phyloP scores from a whole-genome alignment of 2,888 invertebrate species.

The Lepas anatifera region DNA sequence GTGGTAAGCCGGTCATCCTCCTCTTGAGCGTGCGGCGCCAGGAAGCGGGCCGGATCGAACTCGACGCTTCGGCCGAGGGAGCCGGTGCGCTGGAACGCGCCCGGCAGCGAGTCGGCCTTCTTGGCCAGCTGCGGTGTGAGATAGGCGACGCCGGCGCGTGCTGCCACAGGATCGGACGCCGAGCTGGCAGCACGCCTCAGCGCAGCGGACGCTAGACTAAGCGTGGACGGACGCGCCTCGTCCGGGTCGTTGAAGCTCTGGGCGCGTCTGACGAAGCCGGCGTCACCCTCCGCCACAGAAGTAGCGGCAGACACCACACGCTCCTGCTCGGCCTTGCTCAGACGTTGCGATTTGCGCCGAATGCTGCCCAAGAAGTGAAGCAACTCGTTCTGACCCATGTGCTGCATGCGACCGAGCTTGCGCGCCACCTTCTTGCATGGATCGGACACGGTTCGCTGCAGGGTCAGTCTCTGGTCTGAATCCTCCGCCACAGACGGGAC shows the following conservation, averaged over 20 bases:
- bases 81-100: conserved; percentile 26
- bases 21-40: conserved; percentile 23
- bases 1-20: conserved; percentile 32
- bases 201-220: background rate
- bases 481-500: background rate
- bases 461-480: background rate
- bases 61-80: conserved; percentile 27
- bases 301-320: background rate
- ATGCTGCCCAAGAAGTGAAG: background rate
- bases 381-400: background rate
- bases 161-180: background rate
- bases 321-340: background rate
- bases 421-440: background rate
- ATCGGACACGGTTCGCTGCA: conserved; percentile 9
- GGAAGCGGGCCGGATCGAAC: conserved; percentile 17
- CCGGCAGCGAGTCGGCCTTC: background rate
- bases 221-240: background rate
- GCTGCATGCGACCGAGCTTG: background rate
- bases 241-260: background rate
- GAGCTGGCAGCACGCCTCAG: background rate
- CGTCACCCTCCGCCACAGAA: background rate
- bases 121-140: conserved; percentile 12
- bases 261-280: background rate
- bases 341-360: background rate
- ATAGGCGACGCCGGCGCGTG: conserved; percentile 16